A percentile compares a stretch with the other conserved stretches of the same genome.
Evolutionary conservation across 2,113 vertebrate genomes (phyloP).

Genomic region (Abramis brama): DNA sequence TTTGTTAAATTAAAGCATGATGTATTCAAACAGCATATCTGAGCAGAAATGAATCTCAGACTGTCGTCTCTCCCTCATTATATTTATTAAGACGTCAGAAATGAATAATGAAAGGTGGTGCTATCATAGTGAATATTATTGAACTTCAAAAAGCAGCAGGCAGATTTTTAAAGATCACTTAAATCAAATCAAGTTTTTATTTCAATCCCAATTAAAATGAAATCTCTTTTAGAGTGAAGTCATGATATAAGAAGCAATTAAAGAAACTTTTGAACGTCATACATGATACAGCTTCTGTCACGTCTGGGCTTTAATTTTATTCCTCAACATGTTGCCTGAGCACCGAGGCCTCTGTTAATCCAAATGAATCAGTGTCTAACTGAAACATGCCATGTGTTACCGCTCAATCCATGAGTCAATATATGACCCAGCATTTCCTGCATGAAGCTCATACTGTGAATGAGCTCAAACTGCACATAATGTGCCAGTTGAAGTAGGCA

Average conservation of each 20-base stretch:
- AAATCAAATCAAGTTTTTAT: background rate
- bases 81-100: background rate
- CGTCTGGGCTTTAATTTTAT: background rate
- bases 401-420: slow-evolving; percentile 25
- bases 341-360: background rate
- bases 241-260: background rate
- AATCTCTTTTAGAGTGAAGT: background rate
- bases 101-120: background rate
- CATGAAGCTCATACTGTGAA: background rate
- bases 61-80: background rate
- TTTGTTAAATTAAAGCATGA: background rate
- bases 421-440: slow-evolving; percentile 29
- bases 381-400: slow-evolving; percentile 22
- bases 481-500: background rate
- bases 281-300: background rate
- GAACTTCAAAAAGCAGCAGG: background rate
- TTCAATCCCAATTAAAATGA: background rate
- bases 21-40: background rate
- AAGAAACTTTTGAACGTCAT: background rate
- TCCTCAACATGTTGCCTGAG: slow-evolving; percentile 1
- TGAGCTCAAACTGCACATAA: slow-evolving; percentile 10
- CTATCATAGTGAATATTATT: background rate
- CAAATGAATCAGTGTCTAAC: slow-evolving; percentile 1
- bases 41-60: background rate
- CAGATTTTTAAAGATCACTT: background rate